Evolutionary conservation across 2,113 vertebrate species (phyloP), one percentile per base, ranked within the genome.

Genomic region (Tamias sibiricus): DNA sequence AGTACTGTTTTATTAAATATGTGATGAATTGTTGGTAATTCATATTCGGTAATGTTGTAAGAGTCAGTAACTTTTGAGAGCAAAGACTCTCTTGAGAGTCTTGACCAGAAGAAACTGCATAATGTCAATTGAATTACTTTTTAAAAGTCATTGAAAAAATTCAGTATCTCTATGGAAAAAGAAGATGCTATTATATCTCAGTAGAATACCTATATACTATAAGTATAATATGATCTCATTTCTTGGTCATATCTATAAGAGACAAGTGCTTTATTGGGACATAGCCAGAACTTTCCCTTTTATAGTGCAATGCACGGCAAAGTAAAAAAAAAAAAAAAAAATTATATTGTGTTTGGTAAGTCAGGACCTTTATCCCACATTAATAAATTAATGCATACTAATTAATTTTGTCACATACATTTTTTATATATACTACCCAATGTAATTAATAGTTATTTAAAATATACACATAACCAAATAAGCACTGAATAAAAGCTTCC

Each of bases 21-120:
- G 28, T 92, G 68, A 95, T 91, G 75, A 96, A 88, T 72, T 95
- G 40, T 87, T 95, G 42, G 17, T 75, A 93, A 95, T 94, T 91
- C 26, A 86, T 52, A 75, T 57, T 84, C 14, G 19, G 24, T 54
- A 35, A 91, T 93, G 35, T 11, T 90, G 3, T 94, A 90, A 90
- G 14, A 88, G 40, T 89, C 74, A 64, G 20, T 79, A 69, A 66
- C 19, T 89, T 85, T 96, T 72, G 82, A 35, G 91, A 75, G 28
- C n/a, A 87, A 94, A 95, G 30, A 69, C 40, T 80, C 74, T 84
- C 76, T 72, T n/a, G 59, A 89, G 80, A 68, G n/a, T 49, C 59
- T 72, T 94, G 62, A 6, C 16, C 66, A 87, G 66, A 74, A 91
- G 52, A 75, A 93, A 85, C 72, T 76, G 1, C 59, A 28, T 79